Base-by-base conservation (phyloP, 2,888 invertebrate species). In the Allygus modestus region DNA sequence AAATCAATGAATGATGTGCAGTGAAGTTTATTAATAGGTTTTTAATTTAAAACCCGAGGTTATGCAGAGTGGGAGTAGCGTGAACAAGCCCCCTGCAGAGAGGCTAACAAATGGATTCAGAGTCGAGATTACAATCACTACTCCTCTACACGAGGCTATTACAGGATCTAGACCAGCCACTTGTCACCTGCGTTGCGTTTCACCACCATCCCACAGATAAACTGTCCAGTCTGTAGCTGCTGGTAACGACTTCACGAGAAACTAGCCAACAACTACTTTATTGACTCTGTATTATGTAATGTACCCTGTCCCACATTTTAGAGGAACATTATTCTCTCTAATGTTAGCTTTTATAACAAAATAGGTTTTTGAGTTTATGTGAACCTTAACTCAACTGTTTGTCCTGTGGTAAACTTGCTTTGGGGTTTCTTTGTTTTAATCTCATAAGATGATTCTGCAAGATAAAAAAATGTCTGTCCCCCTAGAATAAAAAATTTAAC, bases 81-180 rank as follows among this genome's bases (percentile, higher is more conserved):
- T 65, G 65, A 65, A 65, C 65, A 31, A 65, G 31, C 65, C 65
- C 65, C 65, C 65, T 65, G 31, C 28, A 4, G 65, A 65, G 65
- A 65, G 65, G 65, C 65, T 65, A 65, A 65, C 65, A 65, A 65
- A 65, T 65, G 65, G 65, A 65, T 28, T 28, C 31, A 31, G 28
- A 65, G 65, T 31, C 26, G 31, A 65, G 65, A 65, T 65, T 65
- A 65, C 65, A 28, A 65, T 65, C 65, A 65, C 65, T 65, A 65
- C 65, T 28, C 65, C 65, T 65, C 65, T 65, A 65, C 65, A 31
- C 65, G 65, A 65, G 65, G 65, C 65, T 65, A 65, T 65, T 65
- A 65, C 65, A 65, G 65, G 65, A 65, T 65, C 65, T 65, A 65
- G 65, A 65, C 65, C 65, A 65, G 65, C 65, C 65, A 65, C 65